Evolutionary conservation across 1,140 invertebrate genomes (phyloP).

Genomic region (Hyposmocoma kahamanoa): DNA sequence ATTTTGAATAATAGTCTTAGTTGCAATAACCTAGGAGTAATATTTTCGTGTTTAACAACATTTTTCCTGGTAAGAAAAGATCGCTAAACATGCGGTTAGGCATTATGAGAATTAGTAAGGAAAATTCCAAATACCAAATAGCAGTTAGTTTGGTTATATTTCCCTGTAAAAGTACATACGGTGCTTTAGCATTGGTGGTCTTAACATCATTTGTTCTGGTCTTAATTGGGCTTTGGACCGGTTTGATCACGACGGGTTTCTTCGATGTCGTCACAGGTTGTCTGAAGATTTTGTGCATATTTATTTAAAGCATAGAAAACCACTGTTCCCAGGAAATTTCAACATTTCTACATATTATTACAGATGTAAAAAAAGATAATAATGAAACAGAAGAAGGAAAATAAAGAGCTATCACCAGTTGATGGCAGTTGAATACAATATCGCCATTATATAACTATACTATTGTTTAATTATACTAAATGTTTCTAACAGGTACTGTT

Average conservation of each 20-base stretch:
- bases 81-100: constrained; percentile 20
- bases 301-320: constrained; percentile 18
- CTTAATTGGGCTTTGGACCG: constrained; percentile 12
- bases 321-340: no score
- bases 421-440: no score
- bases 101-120: constrained; percentile 6
- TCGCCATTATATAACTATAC: no score
- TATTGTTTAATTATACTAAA: no score
- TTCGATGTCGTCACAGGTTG: constrained; percentile 41
- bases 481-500: no score
- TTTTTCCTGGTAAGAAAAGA: constrained; percentile 5
- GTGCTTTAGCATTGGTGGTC: constrained; percentile 42
- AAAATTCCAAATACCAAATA: not conserved
- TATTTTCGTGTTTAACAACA: not conserved
- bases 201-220: constrained; percentile 31
- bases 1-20: no score
- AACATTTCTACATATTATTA: no score
- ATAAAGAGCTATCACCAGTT: no score
- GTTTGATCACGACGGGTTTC: constrained; percentile 31
- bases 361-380: no score
- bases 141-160: constrained; percentile 27
- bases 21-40: no score
- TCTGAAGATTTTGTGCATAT: constrained; percentile 46
- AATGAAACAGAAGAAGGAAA: no score
- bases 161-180: constrained; percentile 59